phyloP scores from a whole-genome alignment of 2,797 vertebrate genomes.

The Catharus ustulatus region DNA sequence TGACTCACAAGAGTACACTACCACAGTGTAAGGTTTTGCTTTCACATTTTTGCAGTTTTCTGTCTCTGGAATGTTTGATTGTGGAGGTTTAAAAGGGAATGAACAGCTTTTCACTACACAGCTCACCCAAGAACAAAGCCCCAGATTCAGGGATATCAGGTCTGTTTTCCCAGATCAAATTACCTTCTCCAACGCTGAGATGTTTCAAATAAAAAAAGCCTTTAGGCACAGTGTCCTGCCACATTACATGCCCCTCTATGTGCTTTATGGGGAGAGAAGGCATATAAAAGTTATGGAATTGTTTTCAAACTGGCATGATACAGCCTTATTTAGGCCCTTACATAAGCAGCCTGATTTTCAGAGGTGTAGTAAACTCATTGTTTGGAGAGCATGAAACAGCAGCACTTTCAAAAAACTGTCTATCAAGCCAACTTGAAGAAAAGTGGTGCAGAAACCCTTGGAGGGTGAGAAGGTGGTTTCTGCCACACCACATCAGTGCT shows the following conservation, averaged over 20 bases:
- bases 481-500: not conserved
- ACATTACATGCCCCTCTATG: not conserved
- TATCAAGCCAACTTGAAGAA: not conserved
- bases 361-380: not conserved
- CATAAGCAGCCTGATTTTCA: constrained; percentile 16
- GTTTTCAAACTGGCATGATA: not conserved
- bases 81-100: not conserved
- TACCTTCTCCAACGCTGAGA: not conserved
- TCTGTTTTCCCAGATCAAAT: not conserved
- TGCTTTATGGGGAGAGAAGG: not conserved
- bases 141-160: not conserved
- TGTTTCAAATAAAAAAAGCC: not conserved
- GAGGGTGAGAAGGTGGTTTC: not conserved
- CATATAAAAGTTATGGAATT: not conserved
- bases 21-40: not conserved
- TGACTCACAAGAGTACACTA: not conserved
- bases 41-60: not conserved
- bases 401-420: not conserved
- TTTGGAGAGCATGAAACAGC: not conserved
- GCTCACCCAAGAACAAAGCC: not conserved
- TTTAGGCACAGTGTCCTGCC: not conserved
- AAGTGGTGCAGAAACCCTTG: not conserved
- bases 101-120: not conserved
- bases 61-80: not conserved
- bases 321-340: not conserved